Base-by-base conservation (phyloP, 2,113 vertebrate genomes). In the Leucopternis melanops region DNA sequence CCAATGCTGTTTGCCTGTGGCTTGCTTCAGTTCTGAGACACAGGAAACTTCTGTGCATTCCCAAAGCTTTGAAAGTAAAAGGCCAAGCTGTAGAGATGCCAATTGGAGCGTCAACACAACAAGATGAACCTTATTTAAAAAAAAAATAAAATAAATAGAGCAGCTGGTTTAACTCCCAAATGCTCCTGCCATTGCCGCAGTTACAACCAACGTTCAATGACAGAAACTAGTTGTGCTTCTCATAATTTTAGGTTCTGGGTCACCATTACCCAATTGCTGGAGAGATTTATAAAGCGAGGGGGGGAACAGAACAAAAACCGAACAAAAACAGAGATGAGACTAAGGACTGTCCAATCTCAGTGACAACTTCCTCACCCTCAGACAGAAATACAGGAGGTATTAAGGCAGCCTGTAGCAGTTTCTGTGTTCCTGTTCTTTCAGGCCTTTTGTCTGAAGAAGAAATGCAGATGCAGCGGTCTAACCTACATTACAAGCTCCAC, bases 141-240 rank as follows among this genome's bases (percentile, higher is more conserved):
- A 50, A 25, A 42, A 42, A 5, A 69, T n/a, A 36, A 36, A 67
- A 71, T 36, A 52, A 58, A 52, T 5, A 8, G 52, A 88, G 92
- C 81, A 90, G 92, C 77, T 92, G 74, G 44, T 83, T 90, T 58
- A 66, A 77, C 70, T 94, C 73, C 94, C 77, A 63, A 90, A 74
- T 2, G 61, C 85, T 86, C 59, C 89, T 90, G 89, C 86, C 45
- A 58, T 29, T 11, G 9, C 84, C 82, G 74, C 67, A 83, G 78
- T n/a, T 77, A 78, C 85, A 87, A 54, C 42, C 91, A 88, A 69
- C 7, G 29, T 38, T 67, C 87, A 77, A 22, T 11, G 86, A 95
- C 89, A 94, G 81, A 82, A 84, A 79, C 45, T 44, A 65, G 29
- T 83, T 84, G 87, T 94, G 92, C 92, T 95, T 95, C 84, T 95